Conservation (phyloP, 2,797 vertebrate genomes). For the Ciconia nigra region DNA sequence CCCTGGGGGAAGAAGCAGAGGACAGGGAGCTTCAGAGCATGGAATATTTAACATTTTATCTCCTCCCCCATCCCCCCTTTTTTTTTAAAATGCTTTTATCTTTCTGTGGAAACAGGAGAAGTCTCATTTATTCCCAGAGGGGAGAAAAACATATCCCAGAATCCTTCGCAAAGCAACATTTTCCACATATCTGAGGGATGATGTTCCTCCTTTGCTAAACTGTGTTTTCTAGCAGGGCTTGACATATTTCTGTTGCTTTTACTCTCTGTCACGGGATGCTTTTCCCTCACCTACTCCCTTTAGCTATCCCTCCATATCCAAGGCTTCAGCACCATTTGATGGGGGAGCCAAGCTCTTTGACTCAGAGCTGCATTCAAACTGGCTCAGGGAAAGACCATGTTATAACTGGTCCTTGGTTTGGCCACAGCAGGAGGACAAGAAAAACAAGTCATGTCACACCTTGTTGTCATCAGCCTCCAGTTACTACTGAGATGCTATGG, state of each 20-base stretch:
- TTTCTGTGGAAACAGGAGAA: constrained; percentile 27
- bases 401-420: not conserved
- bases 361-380: not conserved
- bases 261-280: not conserved
- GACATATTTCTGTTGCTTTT: not conserved
- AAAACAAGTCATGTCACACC: not conserved
- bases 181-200: not conserved
- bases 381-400: not conserved
- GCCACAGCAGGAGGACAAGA: not conserved
- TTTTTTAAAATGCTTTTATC: not conserved
- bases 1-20: not conserved
- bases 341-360: not conserved
- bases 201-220: not conserved
- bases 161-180: not conserved
- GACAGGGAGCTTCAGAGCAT: not conserved
- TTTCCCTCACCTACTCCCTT: not conserved
- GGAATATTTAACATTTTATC: not conserved
- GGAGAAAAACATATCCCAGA: not conserved
- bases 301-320: not conserved
- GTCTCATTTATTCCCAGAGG: not conserved
- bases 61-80: not conserved
- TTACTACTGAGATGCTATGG: not conserved
- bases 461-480: not conserved
- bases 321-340: not conserved
- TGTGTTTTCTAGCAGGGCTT: not conserved